Evolutionary conservation across 2,888 invertebrate genomes (phyloP).

Genomic region (Cheilosia vulpina): DNA sequence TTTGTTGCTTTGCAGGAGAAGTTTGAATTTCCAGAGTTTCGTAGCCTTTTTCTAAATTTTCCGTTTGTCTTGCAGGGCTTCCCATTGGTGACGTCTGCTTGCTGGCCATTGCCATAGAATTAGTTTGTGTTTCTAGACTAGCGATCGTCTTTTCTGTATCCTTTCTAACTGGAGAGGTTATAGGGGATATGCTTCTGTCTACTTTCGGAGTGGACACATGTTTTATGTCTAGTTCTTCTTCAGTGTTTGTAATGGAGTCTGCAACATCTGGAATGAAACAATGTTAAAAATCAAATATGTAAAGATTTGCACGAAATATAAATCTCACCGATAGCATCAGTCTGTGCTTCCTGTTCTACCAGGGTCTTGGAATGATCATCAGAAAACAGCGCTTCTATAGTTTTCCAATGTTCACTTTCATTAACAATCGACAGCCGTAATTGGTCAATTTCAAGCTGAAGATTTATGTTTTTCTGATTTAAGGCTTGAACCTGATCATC

Average conservation of each 20-base stretch:
- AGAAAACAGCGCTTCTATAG: constrained; percentile 80
- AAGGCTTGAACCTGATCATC: constrained; percentile 79
- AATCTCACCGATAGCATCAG: constrained; percentile 54
- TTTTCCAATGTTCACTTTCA: constrained; percentile 82
- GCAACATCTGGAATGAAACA: constrained; percentile 27
- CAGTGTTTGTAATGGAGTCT: constrained; percentile 80
- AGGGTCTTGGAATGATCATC: constrained; percentile 1
- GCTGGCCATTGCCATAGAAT: constrained; percentile 17
- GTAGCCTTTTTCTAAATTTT: not conserved
- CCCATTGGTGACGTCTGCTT: constrained; percentile 61
- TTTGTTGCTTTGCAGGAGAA: constrained; percentile 3
- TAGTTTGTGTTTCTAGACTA: constrained; percentile 47
- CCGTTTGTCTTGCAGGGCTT: constrained; percentile 16
- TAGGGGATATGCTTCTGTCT: constrained; percentile 80
- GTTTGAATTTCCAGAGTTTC: constrained; percentile 8
- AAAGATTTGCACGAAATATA: not conserved
- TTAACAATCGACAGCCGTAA: constrained; percentile 79
- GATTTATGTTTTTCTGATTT: constrained; percentile 77
- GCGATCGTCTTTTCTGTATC: not conserved
- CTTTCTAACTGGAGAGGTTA: constrained; percentile 77
- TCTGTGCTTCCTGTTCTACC: constrained; percentile 63
- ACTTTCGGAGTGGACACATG: constrained; percentile 78
- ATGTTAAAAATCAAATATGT: not conserved
- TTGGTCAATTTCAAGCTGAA: constrained; percentile 79
- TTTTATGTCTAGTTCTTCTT: constrained; percentile 64